These are phyloP conservation scores for Gambusia affinis DNA, from an alignment of 2,113 vertebrate species.

Conservation along the genomic window DNA sequence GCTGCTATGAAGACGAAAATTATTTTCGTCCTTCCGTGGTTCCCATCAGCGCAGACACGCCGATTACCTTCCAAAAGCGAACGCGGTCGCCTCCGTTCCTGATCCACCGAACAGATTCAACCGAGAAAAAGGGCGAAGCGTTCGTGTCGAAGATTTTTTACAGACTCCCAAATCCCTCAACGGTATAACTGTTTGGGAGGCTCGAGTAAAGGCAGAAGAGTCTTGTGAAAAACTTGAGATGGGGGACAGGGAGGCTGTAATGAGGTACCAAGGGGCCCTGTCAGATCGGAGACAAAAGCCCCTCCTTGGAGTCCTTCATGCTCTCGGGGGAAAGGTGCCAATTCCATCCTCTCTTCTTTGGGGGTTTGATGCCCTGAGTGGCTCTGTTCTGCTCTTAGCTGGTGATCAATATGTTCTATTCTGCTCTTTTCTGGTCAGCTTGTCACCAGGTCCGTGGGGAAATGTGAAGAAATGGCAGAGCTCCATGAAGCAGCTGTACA, in stretches of 20 bases:
- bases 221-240: slow-evolving; percentile 40
- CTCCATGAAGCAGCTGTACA: slow-evolving; percentile 51
- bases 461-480: slow-evolving; percentile 54
- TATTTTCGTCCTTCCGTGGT: slow-evolving; percentile 32
- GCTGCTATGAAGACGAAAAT: slow-evolving; percentile 64
- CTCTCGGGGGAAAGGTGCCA: slow-evolving; percentile 54
- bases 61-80: slow-evolving; percentile 53
- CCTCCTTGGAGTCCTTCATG: slow-evolving; percentile 55
- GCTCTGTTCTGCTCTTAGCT: slow-evolving; percentile 65
- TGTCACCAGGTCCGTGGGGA: slow-evolving; percentile 49
- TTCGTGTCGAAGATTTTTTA: slow-evolving; percentile 28
- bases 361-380: slow-evolving; percentile 58
- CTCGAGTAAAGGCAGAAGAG: slow-evolving; percentile 21
- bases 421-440: slow-evolving; percentile 53
- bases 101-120: slow-evolving; percentile 39
- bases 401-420: slow-evolving; percentile 71
- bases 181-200: slow-evolving; percentile 25
- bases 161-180: slow-evolving; percentile 29
- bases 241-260: slow-evolving; percentile 57
- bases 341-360: slow-evolving; percentile 53
- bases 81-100: slow-evolving; percentile 36
- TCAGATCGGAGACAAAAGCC: slow-evolving; percentile 67
- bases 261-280: slow-evolving; percentile 58
- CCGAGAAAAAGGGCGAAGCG: neutral
- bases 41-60: slow-evolving; percentile 52